Conservation (phyloP, 2,113 vertebrate genomes). For the Cacatua alba region DNA sequence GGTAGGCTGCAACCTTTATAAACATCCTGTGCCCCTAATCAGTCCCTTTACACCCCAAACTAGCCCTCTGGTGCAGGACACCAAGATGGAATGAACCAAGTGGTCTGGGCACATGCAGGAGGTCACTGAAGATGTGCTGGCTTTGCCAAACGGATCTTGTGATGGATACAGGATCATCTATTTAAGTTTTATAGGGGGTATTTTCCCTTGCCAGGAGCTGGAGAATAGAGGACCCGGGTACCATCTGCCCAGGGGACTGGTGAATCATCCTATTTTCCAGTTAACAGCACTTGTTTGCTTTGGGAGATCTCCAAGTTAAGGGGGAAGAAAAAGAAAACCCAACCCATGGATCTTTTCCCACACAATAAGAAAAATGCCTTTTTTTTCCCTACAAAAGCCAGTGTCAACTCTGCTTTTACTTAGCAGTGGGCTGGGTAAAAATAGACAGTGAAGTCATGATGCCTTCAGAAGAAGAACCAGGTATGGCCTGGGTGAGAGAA, state of each 20-base stretch:
- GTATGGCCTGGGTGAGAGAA: slow-evolving; percentile 27
- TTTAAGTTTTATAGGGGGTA: slow-evolving; percentile 56
- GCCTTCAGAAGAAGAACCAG: slow-evolving; percentile 33
- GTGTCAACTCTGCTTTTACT: slow-evolving; percentile 61
- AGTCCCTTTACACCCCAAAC: neutral
- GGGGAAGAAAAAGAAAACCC: slow-evolving; percentile 61
- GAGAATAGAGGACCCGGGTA: slow-evolving; percentile 58
- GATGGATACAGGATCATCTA: neutral
- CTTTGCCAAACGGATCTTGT: neutral
- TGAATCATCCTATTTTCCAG: slow-evolving; percentile 73
- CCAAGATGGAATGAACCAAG: fast-evolving
- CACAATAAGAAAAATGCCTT: slow-evolving; percentile 66
- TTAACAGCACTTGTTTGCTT: slow-evolving; percentile 65
- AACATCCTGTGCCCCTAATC: fast-evolving
- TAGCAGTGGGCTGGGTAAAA: slow-evolving; percentile 63
- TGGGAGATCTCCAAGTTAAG: slow-evolving; percentile 70
- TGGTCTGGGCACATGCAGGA: neutral
- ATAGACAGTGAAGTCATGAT: slow-evolving; percentile 46
- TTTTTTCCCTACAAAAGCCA: neutral
- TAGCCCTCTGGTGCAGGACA: neutral
- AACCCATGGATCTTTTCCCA: slow-evolving; percentile 67
- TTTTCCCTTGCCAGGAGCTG: slow-evolving; percentile 63
- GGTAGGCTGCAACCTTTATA: neutral
- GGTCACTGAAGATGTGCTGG: fast-evolving
- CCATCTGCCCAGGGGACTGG: slow-evolving; percentile 71